These are phyloP conservation scores for Cydia amplana DNA, from an alignment of 1,140 invertebrate species.

Conservation along the genomic window DNA sequence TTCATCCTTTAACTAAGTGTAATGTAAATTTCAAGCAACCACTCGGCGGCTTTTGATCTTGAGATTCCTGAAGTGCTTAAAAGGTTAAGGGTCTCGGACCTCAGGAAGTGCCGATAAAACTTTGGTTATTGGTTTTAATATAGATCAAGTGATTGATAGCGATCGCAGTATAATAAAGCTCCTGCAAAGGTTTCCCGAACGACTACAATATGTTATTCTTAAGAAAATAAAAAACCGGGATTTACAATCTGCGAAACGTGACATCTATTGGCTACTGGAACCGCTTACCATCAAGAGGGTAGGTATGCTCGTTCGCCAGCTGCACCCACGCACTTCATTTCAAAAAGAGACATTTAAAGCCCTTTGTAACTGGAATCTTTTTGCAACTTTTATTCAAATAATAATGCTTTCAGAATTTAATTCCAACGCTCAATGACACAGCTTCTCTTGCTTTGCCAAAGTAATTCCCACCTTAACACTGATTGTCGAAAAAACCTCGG, in stretches of 20 bases:
- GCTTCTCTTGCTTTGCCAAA: slow-evolving; percentile 30
- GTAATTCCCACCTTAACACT: slow-evolving; percentile 48
- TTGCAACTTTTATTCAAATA: not conserved
- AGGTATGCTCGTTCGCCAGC: not conserved
- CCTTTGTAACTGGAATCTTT: slow-evolving; percentile 40
- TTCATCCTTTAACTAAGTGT: slow-evolving; percentile 63
- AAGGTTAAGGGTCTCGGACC: slow-evolving; percentile 45
- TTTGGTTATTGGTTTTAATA: not conserved
- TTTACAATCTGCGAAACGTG: no score
- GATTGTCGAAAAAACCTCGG: slow-evolving; percentile 73
- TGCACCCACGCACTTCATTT: not conserved
- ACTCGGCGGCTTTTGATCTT: slow-evolving; percentile 72
- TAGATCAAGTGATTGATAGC: no score
- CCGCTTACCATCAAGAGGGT: no score
- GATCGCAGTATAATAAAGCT: no score
- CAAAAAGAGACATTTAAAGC: slow-evolving; percentile 4
- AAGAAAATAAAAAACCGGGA: no score
- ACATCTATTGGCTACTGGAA: no score
- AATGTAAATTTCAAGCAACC: slow-evolving; percentile 72
- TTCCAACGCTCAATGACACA: slow-evolving; percentile 27
- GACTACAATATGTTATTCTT: no score
- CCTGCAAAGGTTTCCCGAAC: no score
- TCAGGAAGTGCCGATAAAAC: not conserved
- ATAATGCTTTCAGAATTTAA: slow-evolving; percentile 1
- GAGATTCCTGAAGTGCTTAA: slow-evolving; percentile 61